These are phyloP conservation scores for Spermophilus dauricus DNA, from an alignment of 2,113 vertebrate species.

Conservation along the genomic window DNA sequence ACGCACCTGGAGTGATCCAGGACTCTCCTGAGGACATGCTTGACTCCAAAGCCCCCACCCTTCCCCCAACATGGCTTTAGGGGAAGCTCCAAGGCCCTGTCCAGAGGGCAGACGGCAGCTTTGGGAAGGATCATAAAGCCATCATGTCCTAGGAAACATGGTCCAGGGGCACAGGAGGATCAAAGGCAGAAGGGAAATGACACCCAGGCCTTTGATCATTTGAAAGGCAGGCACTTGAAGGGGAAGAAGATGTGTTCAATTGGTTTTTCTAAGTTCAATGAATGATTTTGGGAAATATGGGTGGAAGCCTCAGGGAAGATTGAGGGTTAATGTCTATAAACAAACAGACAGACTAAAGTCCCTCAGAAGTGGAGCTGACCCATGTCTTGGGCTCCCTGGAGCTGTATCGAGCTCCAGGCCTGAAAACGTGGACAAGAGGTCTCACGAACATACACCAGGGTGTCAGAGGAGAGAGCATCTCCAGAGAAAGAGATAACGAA, in stretches of 20 bases:
- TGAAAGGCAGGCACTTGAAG: not conserved
- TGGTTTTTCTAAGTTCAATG: not conserved
- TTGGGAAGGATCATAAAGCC: not conserved
- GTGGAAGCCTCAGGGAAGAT: not conserved
- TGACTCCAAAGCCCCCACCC: not conserved
- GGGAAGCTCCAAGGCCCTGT: rapidly evolving
- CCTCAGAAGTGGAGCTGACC: too few relatives aligned
- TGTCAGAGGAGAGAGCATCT: too few relatives aligned
- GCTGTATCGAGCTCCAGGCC: not conserved
- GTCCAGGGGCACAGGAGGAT: not conserved
- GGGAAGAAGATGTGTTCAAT: not conserved
- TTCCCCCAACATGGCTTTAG: not conserved
- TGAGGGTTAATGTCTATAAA: not conserved
- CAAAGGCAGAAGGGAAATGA: not conserved
- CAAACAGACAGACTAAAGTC: not conserved
- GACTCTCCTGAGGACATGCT: not conserved
- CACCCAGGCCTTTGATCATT: rapidly evolving
- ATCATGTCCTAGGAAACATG: not conserved
- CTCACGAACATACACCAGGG: not conserved
- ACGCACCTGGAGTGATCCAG: too few relatives aligned
- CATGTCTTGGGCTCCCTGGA: not conserved
- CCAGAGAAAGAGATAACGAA: rapidly evolving
- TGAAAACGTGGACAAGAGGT: not conserved
- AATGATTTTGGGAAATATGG: not conserved
- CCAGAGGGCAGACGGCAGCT: not conserved